Conservation (phyloP, 2,888 invertebrate species). For the Harpalus rufipes region DNA sequence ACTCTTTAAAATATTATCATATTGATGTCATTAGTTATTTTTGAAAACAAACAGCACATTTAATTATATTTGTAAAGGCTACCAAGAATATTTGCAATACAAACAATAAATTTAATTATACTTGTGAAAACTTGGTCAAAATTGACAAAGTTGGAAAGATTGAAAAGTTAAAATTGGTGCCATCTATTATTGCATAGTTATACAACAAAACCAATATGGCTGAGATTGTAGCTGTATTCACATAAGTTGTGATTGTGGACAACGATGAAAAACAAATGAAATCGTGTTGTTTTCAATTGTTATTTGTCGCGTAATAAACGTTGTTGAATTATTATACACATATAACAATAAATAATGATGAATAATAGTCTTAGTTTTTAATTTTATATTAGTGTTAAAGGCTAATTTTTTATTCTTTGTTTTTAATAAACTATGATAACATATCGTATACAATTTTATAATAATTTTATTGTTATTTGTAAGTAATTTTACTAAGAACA, state of each 20-base stretch:
- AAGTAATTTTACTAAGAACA: background rate
- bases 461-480: background rate
- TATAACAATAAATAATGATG: background rate
- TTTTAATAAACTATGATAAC: background rate
- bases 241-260: conserved; percentile 31
- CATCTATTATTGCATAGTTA: background rate
- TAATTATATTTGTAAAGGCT: too few relatives aligned
- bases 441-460: background rate
- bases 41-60: too few relatives aligned
- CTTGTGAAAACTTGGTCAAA: background rate
- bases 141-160: background rate
- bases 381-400: background rate
- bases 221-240: background rate
- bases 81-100: too few relatives aligned
- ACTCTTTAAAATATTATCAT: too few relatives aligned
- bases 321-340: conserved; percentile 9
- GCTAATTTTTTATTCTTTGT: background rate
- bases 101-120: too few relatives aligned
- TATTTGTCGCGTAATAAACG: background rate
- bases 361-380: background rate
- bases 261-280: conserved; percentile 28
- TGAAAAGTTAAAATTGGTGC: too few relatives aligned
- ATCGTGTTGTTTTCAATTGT: conserved; percentile 10
- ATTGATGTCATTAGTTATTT: too few relatives aligned
- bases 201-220: background rate